Evolutionary conservation across 2,888 invertebrate species (phyloP).

Genomic region (Aleiodes testaceus): DNA sequence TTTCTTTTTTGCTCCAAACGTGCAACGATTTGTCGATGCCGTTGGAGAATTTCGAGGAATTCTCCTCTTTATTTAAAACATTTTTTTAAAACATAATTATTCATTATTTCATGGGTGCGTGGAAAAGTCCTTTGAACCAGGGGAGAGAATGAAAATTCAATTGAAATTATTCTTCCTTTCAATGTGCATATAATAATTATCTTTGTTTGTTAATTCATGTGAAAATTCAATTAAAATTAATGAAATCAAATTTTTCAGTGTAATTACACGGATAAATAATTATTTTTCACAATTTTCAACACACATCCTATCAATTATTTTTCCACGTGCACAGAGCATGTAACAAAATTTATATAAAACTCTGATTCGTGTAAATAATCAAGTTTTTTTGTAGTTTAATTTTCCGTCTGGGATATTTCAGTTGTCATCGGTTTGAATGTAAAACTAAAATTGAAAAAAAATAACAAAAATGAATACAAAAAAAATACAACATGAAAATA

Average conservation of each 20-base stretch:
- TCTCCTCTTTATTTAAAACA: neutral
- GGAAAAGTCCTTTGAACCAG: too few relatives aligned
- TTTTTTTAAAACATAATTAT: slow-evolving; percentile 21
- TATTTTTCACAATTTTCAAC: too few relatives aligned
- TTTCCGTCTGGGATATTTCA: slow-evolving; percentile 7
- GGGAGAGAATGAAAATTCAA: too few relatives aligned
- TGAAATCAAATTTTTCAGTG: too few relatives aligned
- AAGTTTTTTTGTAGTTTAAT: neutral
- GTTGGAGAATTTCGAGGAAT: slow-evolving; percentile 14
- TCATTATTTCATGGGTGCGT: too few relatives aligned
- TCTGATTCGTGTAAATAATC: slow-evolving; percentile 7
- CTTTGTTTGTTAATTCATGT: too few relatives aligned
- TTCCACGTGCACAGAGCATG: neutral
- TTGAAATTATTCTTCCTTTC: too few relatives aligned
- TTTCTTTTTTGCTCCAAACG: neutral
- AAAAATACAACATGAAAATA: slow-evolving; percentile 19
- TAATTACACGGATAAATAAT: too few relatives aligned
- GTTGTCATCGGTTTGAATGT: slow-evolving; percentile 2
- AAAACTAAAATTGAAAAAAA: slow-evolving; percentile 2
- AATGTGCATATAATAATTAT: too few relatives aligned
- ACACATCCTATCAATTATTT: neutral
- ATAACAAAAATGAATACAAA: neutral
- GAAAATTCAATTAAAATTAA: too few relatives aligned
- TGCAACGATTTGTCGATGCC: slow-evolving; percentile 53
- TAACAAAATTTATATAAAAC: slow-evolving; percentile 6